Conservation (phyloP, 2,113 vertebrate species). For the Psilopsiagon aymara region DNA sequence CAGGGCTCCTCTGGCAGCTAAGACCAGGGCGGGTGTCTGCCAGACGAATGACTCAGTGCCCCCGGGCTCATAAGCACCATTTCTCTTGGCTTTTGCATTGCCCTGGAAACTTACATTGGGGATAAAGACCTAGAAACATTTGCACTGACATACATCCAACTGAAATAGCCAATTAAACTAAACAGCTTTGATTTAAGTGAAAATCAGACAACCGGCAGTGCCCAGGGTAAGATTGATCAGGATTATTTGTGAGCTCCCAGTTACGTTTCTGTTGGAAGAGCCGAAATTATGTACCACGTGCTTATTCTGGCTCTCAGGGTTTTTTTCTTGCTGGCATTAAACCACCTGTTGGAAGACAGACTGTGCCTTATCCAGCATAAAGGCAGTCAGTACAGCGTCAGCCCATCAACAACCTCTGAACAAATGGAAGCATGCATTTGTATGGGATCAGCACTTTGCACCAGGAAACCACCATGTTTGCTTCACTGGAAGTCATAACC, state of each 20-base stretch:
- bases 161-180: constrained; percentile 31
- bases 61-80: background rate
- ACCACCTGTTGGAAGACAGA: constrained; percentile 45
- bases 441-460: constrained; percentile 33
- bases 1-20: accelerated
- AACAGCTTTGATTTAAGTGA: constrained; percentile 5
- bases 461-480: background rate
- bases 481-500: background rate
- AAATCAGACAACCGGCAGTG: constrained; percentile 11
- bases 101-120: background rate
- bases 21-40: background rate
- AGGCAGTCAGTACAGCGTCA: background rate
- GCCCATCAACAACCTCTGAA: background rate
- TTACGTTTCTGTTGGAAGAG: constrained; percentile 1
- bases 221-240: background rate
- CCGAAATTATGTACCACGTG: background rate
- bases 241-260: constrained; percentile 2
- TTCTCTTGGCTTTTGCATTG: background rate
- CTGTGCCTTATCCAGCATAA: background rate
- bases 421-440: background rate
- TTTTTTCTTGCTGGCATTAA: constrained; percentile 16
- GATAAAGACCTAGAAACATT: constrained; percentile 4
- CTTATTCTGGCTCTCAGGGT: background rate
- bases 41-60: background rate
- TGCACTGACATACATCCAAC: background rate